phyloP scores from a whole-genome alignment of 2,797 vertebrate species.

The Cuculus canorus region DNA sequence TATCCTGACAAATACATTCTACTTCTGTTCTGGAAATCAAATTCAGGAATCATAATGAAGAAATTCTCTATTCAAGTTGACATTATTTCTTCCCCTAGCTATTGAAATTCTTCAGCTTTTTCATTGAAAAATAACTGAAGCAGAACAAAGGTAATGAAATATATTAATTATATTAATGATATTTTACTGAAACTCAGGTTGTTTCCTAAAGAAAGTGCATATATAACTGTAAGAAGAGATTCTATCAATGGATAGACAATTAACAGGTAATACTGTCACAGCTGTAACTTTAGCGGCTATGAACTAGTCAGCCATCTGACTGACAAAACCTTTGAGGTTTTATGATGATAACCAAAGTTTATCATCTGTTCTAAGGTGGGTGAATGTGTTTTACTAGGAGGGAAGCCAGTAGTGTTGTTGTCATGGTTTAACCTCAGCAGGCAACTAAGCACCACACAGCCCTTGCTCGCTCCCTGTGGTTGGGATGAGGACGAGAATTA shows the following conservation, averaged over 20 bases:
- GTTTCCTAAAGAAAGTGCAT: conserved; percentile 59
- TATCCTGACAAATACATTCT: conserved; percentile 55
- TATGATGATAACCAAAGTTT: neutral
- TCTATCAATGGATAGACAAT: conserved; percentile 38
- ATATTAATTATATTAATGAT: conserved; percentile 83
- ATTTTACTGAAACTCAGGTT: conserved; percentile 74
- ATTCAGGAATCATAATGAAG: conserved; percentile 67
- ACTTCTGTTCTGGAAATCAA: conserved; percentile 62
- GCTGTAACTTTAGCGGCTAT: conserved; percentile 50
- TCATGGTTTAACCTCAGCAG: no score
- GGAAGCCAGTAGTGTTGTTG: neutral
- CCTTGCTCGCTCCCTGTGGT: no score
- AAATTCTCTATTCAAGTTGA: conserved; percentile 50
- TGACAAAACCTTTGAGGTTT: conserved; percentile 12
- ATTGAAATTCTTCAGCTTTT: conserved; percentile 63
- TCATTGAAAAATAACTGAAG: conserved; percentile 74
- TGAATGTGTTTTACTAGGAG: neutral
- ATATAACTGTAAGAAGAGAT: conserved; percentile 57
- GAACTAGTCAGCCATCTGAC: conserved; percentile 44
- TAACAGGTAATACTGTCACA: conserved; percentile 55
- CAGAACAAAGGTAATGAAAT: conserved; percentile 82
- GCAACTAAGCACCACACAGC: no score
- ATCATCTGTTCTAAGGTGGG: neutral
- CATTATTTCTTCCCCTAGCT: conserved; percentile 62
- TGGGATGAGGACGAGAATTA: no score